These are phyloP conservation scores for Maniola jurtina DNA, from an alignment of 1,140 invertebrate genomes.

Conservation along the genomic window DNA sequence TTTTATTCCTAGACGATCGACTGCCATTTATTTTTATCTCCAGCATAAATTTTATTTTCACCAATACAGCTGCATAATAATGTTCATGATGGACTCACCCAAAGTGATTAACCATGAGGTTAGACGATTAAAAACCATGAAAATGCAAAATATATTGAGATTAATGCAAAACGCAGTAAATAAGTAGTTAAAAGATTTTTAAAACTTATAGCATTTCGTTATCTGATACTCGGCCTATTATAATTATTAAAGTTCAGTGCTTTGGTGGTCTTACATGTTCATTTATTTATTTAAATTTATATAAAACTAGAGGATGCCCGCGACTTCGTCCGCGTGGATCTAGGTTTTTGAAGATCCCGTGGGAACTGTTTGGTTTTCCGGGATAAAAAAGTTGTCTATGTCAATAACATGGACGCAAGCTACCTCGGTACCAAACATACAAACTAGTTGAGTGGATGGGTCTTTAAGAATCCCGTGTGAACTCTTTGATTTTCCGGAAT, in stretches of 20 bases:
- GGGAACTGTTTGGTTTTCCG: too few species aligned
- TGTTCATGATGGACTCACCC: not conserved
- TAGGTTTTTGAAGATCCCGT: too few species aligned
- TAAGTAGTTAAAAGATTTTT: conserved; percentile 8
- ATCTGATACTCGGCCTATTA: not conserved
- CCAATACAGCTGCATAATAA: not conserved
- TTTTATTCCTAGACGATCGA: not conserved
- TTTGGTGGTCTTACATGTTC: not conserved
- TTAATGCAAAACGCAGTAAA: conserved; percentile 25
- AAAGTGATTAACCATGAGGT: not conserved
- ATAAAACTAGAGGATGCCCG: too few species aligned
- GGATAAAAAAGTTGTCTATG: too few species aligned
- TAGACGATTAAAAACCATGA: conserved; percentile 5
- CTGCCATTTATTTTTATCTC: conserved; percentile 1
- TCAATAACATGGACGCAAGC: too few species aligned
- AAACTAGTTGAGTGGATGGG: too few species aligned
- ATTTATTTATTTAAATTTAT: not conserved
- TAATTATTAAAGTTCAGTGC: not conserved
- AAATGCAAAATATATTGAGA: conserved; percentile 18
- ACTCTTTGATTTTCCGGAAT: too few species aligned
- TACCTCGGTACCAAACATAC: too few species aligned
- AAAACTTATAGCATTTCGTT: not conserved
- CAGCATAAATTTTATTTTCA: conserved; percentile 9
- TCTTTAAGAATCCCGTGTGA: too few species aligned
- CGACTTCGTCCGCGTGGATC: too few species aligned